A percentile compares a stretch with the other conserved stretches of the same genome.
phyloP scores from a whole-genome alignment of 2,113 vertebrate genomes.

The Hippocampus mohnikei region DNA sequence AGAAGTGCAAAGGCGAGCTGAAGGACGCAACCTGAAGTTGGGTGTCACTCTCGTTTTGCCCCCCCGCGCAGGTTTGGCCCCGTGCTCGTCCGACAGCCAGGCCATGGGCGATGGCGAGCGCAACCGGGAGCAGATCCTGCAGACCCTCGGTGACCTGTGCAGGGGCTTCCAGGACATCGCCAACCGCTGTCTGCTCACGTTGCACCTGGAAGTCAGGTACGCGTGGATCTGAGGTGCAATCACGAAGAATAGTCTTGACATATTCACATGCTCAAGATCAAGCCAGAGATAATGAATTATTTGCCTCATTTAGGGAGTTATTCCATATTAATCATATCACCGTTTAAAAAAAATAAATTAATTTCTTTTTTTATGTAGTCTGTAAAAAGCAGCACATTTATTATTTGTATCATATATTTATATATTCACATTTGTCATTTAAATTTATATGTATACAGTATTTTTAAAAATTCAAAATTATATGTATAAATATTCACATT shows the following conservation, averaged over 20 bases:
- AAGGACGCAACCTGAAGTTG: conserved; percentile 32
- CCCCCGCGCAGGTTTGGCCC: conserved; percentile 69
- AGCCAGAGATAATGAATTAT: neutral
- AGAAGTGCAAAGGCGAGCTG: conserved; percentile 50
- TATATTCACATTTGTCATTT: too few species aligned
- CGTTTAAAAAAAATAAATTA: neutral
- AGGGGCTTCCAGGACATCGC: conserved; percentile 94
- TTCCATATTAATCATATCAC: neutral
- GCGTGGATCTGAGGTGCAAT: conserved; percentile 15
- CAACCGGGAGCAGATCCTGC: conserved; percentile 89
- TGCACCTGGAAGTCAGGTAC: conserved; percentile 97
- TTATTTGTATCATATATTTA: too few species aligned
- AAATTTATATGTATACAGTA: too few species aligned
- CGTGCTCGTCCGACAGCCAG: conserved; percentile 79
- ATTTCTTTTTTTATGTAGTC: too few species aligned
- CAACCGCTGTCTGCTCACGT: conserved; percentile 88
- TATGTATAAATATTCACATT: too few species aligned
- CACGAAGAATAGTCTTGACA: neutral
- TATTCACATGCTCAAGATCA: neutral
- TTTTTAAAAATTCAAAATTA: too few species aligned
- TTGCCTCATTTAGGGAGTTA: neutral
- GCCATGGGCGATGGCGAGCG: conserved; percentile 75
- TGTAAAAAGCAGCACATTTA: too few species aligned
- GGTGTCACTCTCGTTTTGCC: conserved; percentile 10
- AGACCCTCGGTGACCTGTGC: conserved; percentile 86